Percentiles rank a stretch among this genome's conserved stretches.
Evolutionary conservation across 2,888 invertebrate species (phyloP).

Genomic region (Sarcophaga carnaria): DNA sequence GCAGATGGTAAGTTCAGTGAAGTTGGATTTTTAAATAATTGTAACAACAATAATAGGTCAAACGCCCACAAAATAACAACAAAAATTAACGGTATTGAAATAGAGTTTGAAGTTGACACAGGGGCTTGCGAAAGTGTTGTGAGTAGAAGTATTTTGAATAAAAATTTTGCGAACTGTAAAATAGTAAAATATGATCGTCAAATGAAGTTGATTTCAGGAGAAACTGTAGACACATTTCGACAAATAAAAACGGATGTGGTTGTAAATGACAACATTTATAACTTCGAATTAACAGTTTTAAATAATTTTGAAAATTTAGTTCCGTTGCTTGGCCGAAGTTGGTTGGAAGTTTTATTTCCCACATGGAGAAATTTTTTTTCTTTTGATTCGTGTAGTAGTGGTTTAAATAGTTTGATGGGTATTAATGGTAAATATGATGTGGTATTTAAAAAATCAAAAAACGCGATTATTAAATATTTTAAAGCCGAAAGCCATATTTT

Average conservation of each 20-base stretch:
- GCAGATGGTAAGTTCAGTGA: slow-evolving; percentile 17
- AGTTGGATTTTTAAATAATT: slow-evolving; percentile 25
- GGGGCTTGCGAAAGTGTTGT: slow-evolving; percentile 58
- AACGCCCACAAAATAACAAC: slow-evolving; percentile 8
- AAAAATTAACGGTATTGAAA: slow-evolving; percentile 19
- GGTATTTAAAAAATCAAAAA: no score
- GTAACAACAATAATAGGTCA: slow-evolving; percentile 20
- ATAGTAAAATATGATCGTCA: not conserved
- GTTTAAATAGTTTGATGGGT: no score
- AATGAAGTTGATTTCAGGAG: slow-evolving; percentile 45
- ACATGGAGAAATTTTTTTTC: slow-evolving; percentile 38
- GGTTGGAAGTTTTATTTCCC: slow-evolving; percentile 53
- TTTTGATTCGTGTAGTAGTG: no score
- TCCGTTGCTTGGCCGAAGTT: slow-evolving; percentile 56
- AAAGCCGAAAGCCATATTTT: no score
- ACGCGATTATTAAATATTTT: no score
- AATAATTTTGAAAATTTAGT: slow-evolving; percentile 47
- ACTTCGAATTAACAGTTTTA: slow-evolving; percentile 49
- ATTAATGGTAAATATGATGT: no score
- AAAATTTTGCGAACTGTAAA: slow-evolving; percentile 37
- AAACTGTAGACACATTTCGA: slow-evolving; percentile 48
- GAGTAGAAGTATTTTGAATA: slow-evolving; percentile 28
- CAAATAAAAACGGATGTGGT: slow-evolving; percentile 30
- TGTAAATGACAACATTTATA: slow-evolving; percentile 15
- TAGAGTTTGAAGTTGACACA: slow-evolving; percentile 61